These are phyloP conservation scores for Ctenochaetus hawaiiensis DNA, from an alignment of 2,797 vertebrate genomes.

Conservation along the genomic window DNA sequence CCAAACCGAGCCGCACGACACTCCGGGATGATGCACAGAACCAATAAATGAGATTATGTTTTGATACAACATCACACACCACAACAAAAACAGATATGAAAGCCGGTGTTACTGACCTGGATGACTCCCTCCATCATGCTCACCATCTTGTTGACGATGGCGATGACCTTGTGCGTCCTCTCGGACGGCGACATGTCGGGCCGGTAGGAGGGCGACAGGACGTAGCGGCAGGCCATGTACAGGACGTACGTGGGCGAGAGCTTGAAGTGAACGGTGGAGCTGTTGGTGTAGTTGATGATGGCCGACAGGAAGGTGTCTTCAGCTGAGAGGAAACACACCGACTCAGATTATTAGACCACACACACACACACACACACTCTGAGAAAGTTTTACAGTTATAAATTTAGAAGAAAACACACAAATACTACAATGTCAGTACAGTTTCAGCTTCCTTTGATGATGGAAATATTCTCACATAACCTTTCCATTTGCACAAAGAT, in stretches of 20 bases:
- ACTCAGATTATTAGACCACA: not conserved
- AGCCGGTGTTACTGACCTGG: slow-evolving; percentile 88
- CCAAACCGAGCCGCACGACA: slow-evolving; percentile 14
- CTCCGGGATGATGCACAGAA: not conserved
- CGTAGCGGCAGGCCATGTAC: slow-evolving; percentile 97
- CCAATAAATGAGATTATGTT: not conserved
- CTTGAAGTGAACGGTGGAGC: slow-evolving; percentile 98
- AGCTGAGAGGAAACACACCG: slow-evolving; percentile 79
- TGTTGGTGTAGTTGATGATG: slow-evolving; percentile 99
- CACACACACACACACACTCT: not conserved
- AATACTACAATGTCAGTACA: not conserved
- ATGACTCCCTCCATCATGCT: slow-evolving; percentile 99
- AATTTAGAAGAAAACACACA: not conserved
- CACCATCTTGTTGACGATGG: slow-evolving; percentile 99
- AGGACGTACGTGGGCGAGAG: slow-evolving; percentile 96
- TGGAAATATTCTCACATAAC: not conserved
- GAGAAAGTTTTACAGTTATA: not conserved
- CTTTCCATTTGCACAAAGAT: not conserved
- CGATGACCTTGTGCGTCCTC: slow-evolving; percentile 95
- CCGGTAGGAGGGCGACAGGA: slow-evolving; percentile 92
- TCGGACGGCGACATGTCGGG: slow-evolving; percentile 93
- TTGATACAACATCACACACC: not conserved
- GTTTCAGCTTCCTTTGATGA: not conserved
- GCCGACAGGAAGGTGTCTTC: slow-evolving; percentile 98
- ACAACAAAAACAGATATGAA: not conserved